These are phyloP conservation scores for Eumeta japonica DNA, from an alignment of 1,140 invertebrate genomes.

Conservation along the genomic window DNA sequence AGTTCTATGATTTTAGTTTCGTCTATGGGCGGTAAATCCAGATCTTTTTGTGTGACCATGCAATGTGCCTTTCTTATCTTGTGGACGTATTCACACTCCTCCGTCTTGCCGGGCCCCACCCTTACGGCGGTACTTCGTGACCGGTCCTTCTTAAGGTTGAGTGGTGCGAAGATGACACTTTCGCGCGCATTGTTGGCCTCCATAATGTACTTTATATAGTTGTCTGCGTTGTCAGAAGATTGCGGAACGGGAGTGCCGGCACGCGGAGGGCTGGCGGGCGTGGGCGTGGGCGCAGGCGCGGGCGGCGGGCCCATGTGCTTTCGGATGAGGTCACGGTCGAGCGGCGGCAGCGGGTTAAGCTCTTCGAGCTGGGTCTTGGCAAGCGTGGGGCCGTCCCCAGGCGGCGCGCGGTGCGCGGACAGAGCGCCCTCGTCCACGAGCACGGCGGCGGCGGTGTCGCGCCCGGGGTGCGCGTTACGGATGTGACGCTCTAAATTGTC, in stretches of 20 bases:
- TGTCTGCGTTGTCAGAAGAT: too few relatives aligned
- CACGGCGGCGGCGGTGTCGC: slow-evolving; percentile 22
- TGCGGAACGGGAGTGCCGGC: too few relatives aligned
- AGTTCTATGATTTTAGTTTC: slow-evolving; percentile 29
- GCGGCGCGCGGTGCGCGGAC: slow-evolving; percentile 4
- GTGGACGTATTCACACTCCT: slow-evolving; percentile 26
- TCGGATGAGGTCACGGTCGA: slow-evolving; percentile 31
- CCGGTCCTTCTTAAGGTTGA: too few relatives aligned
- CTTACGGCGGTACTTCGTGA: too few relatives aligned
- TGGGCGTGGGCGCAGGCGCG: too few relatives aligned
- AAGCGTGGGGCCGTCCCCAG: slow-evolving; percentile 1
- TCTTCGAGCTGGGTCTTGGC: slow-evolving; percentile 1
- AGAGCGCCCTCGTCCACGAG: slow-evolving; percentile 31
- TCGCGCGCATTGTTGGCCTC: slow-evolving; percentile 43
- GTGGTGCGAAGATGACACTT: slow-evolving; percentile 42
- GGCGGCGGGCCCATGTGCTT: slow-evolving; percentile 33
- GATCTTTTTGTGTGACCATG: slow-evolving; percentile 16
- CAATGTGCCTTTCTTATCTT: slow-evolving; percentile 40
- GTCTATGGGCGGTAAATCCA: slow-evolving; percentile 35
- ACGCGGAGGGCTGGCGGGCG: too few relatives aligned
- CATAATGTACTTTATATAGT: too few relatives aligned
- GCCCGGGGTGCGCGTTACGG: slow-evolving; percentile 62
- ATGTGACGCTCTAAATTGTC: slow-evolving; percentile 67
- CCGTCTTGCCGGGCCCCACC: not conserved
- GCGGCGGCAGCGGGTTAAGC: slow-evolving; percentile 29